These are phyloP conservation scores for Clarias batrachus DNA, from an alignment of 2,113 vertebrate species.

Conservation along the genomic window DNA sequence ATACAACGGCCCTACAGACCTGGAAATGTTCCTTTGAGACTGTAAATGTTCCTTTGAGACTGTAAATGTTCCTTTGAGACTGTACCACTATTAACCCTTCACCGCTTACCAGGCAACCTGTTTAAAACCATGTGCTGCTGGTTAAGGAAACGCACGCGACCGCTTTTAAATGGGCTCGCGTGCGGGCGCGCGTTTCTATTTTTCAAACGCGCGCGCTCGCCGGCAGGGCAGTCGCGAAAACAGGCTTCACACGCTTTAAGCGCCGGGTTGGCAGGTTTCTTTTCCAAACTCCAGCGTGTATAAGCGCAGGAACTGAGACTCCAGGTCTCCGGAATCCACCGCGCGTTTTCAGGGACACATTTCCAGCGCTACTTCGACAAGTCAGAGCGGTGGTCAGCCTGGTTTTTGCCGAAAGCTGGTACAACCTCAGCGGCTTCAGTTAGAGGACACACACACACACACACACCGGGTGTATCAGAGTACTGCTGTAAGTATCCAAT, in stretches of 20 bases:
- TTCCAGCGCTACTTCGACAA: slow-evolving; percentile 20
- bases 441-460: background rate
- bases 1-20: background rate
- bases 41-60: no score
- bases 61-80: background rate
- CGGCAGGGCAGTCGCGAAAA: slow-evolving; percentile 54
- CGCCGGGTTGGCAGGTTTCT: background rate
- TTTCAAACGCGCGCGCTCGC: slow-evolving; percentile 20
- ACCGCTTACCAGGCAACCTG: background rate
- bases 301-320: background rate
- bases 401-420: background rate
- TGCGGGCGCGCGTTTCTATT: slow-evolving; percentile 61
- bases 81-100: background rate
- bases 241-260: slow-evolving; percentile 43
- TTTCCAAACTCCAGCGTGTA: background rate
- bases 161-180: slow-evolving; percentile 53
- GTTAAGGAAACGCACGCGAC: slow-evolving; percentile 27
- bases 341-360: slow-evolving; percentile 57
- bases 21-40: background rate
- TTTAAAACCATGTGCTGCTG: background rate
- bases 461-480: background rate
- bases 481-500: slow-evolving; percentile 1
- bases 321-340: slow-evolving; percentile 32
- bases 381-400: slow-evolving; percentile 17
- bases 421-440: background rate